These are phyloP conservation scores for Tribolium madens DNA, from an alignment of 1,140 invertebrate species.

Conservation along the genomic window DNA sequence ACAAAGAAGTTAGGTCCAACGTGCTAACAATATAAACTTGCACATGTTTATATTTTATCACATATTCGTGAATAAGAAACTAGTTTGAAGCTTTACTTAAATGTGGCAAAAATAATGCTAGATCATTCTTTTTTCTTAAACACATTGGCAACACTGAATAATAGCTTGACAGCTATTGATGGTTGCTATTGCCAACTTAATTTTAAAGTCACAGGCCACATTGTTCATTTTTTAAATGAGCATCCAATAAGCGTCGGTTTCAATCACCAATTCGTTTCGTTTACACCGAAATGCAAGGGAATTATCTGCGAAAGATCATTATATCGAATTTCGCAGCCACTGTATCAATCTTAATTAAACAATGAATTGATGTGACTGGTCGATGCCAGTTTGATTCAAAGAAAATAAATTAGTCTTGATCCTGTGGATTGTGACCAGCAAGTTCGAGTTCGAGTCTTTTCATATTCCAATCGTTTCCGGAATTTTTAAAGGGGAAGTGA, in stretches of 20 bases:
- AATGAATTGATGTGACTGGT: conserved; percentile 45
- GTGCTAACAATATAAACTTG: too few species aligned
- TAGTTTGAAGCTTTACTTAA: too few species aligned
- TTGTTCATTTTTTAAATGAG: neutral
- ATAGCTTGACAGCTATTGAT: too few species aligned
- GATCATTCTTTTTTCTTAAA: too few species aligned
- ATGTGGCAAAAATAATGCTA: too few species aligned
- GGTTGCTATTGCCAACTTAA: too few species aligned
- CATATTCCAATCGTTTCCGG: conserved; percentile 55
- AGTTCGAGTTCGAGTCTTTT: conserved; percentile 37
- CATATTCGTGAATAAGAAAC: too few species aligned
- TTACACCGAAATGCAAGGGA: neutral
- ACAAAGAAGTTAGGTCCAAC: too few species aligned
- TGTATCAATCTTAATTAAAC: conserved; percentile 44
- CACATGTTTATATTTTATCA: too few species aligned
- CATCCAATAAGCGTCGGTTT: neutral
- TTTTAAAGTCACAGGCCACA: too few species aligned
- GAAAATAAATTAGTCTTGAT: conserved; percentile 43
- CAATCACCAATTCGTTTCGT: conserved; percentile 9
- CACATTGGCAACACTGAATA: too few species aligned
- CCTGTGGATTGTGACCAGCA: neutral
- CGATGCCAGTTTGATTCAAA: conserved; percentile 38
- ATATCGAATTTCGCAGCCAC: conserved; percentile 2
- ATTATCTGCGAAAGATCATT: conserved; percentile 16
- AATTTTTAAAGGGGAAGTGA: conserved; percentile 57